Conservation (phyloP, 2,888 invertebrate genomes). For the Pachydiplax longipennis region DNA sequence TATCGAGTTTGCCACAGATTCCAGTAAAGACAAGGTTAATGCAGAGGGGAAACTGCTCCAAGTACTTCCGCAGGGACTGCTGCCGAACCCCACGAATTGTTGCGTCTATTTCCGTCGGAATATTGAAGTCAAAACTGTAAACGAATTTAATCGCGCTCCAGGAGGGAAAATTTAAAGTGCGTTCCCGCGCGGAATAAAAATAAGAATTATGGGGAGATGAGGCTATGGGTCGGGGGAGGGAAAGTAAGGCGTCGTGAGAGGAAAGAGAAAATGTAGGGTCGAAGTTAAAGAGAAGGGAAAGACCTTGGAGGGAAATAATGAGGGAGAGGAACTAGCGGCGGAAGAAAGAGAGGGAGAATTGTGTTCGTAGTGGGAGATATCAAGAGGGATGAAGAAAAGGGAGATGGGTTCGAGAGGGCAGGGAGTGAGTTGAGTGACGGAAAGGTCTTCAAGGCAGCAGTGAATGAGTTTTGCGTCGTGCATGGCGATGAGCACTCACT, state of each 20-base stretch:
- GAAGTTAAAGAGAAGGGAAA: neutral
- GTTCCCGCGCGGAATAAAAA: neutral
- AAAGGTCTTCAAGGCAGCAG: neutral
- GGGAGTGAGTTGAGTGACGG: neutral
- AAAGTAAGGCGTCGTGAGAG: neutral
- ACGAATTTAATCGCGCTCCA: neutral
- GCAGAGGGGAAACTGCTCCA: no score
- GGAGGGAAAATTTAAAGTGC: neutral
- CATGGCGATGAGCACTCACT: conserved; percentile 27
- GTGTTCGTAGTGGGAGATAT: neutral
- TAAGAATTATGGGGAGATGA: neutral
- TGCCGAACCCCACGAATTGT: no score
- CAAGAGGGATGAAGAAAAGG: neutral
- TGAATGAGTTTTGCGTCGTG: conserved; percentile 32
- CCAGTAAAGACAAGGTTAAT: no score
- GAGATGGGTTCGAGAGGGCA: neutral
- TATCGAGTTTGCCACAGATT: no score
- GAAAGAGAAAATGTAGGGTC: neutral
- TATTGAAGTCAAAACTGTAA: neutral
- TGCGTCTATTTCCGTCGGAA: neutral
- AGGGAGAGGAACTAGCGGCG: neutral
- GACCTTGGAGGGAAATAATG: neutral
- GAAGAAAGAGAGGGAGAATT: neutral
- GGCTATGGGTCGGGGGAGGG: neutral
- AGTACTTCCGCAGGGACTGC: no score